phyloP scores from a whole-genome alignment of 2,888 invertebrate genomes.

The Agrilus mali region DNA sequence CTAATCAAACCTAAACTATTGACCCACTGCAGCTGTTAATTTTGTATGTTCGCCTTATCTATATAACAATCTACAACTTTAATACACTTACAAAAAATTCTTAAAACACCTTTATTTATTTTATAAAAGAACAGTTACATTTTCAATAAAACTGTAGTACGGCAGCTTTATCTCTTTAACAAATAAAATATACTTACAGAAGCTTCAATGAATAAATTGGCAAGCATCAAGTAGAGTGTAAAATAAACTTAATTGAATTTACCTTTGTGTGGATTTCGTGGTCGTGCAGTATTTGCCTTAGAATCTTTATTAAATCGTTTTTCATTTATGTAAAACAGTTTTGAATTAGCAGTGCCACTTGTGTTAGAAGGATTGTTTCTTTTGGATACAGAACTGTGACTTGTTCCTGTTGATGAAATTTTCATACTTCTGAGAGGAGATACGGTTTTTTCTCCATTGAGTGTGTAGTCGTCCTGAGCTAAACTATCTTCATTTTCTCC shows the following conservation, averaged over 20 bases:
- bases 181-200: background rate
- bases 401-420: conserved; percentile 33
- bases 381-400: conserved; percentile 30
- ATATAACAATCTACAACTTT: too few relatives aligned
- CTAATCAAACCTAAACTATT: too few relatives aligned
- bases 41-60: too few relatives aligned
- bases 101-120: too few relatives aligned
- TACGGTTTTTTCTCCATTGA: conserved; percentile 29
- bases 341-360: conserved; percentile 22
- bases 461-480: conserved; percentile 27
- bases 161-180: too few relatives aligned
- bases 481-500: conserved; percentile 34
- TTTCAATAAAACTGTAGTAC: too few relatives aligned
- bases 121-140: too few relatives aligned
- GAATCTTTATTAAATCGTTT: conserved; percentile 24
- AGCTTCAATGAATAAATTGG: too few relatives aligned
- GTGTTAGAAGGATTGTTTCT: conserved; percentile 18
- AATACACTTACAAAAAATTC: too few relatives aligned
- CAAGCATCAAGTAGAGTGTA: background rate
- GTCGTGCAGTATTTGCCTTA: conserved; percentile 25
- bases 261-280: conserved; percentile 34
- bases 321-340: conserved; percentile 32
- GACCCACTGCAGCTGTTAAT: too few relatives aligned
- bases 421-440: conserved; percentile 32
- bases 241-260: conserved; percentile 7